Evolutionary conservation across 35 echinoderm and acorn worm genomes (phyloP).

Genomic region (Nesometra sesokonis): DNA sequence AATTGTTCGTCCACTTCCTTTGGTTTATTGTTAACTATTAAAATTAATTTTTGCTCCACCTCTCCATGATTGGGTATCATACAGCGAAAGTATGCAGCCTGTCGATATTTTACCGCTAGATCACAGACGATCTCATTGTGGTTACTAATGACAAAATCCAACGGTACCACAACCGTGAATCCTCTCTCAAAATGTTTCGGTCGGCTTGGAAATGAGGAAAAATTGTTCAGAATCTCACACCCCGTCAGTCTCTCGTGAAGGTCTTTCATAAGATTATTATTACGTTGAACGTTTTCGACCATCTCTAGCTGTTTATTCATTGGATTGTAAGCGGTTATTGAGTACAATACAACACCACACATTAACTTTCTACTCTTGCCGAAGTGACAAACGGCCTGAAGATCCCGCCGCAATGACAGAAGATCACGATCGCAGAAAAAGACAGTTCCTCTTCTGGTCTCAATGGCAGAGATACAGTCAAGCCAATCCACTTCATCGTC

Average conservation of each 20-base stretch:
- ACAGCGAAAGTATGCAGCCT: conserved; percentile 54
- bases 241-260: conserved; percentile 8
- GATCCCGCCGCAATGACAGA: neutral
- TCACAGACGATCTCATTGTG: conserved; percentile 29
- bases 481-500: conserved; percentile 38
- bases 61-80: conserved; percentile 11
- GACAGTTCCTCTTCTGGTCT: conserved; percentile 20
- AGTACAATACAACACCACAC: conserved; percentile 34
- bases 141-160: conserved; percentile 1
- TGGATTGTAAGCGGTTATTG: conserved; percentile 56
- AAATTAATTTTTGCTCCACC: conserved; percentile 27
- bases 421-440: conserved; percentile 34
- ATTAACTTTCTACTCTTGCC: conserved; percentile 1
- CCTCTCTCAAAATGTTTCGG: conserved; percentile 51
- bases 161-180: conserved; percentile 37
- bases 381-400: neutral
- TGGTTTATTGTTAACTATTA: conserved; percentile 2
- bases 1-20: conserved; percentile 40
- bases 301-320: conserved; percentile 28
- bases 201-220: conserved; percentile 34
- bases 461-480: conserved; percentile 55
- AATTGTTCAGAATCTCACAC: conserved; percentile 41
- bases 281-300: conserved; percentile 19
- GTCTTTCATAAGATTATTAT: conserved; percentile 23
- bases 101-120: conserved; percentile 35